These are phyloP conservation scores for Rafetus swinhoei DNA, from an alignment of 2,113 vertebrate species.

Conservation along the genomic window DNA sequence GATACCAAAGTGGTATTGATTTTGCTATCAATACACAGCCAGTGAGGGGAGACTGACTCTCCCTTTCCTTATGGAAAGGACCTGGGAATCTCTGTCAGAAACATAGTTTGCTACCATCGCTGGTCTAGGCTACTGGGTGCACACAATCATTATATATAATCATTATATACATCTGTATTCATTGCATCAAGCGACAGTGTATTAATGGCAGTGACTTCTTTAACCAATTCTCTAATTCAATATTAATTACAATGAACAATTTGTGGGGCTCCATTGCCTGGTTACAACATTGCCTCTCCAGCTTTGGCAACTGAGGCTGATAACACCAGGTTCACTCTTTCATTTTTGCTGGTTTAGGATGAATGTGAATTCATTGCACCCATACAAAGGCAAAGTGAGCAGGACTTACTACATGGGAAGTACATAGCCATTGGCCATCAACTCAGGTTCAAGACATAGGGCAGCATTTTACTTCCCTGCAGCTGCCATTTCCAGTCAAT, in stretches of 20 bases:
- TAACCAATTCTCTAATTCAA: conserved; percentile 60
- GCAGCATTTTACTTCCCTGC: conserved; percentile 24
- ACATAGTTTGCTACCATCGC: neutral
- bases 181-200: conserved; percentile 42
- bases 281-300: neutral
- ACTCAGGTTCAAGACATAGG: neutral
- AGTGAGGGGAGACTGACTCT: rapidly evolving
- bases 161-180: conserved; percentile 46
- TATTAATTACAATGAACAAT: conserved; percentile 24
- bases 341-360: conserved; percentile 1
- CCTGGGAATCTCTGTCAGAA: neutral
- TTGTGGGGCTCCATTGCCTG: conserved; percentile 16
- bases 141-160: conserved; percentile 26
- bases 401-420: conserved; percentile 39
- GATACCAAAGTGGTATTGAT: neutral
- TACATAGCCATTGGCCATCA: conserved; percentile 25
- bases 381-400: conserved; percentile 15
- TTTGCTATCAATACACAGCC: neutral
- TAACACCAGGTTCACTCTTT: neutral
- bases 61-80: conserved; percentile 25
- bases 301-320: neutral
- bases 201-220: conserved; percentile 62
- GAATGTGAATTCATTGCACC: conserved; percentile 8
- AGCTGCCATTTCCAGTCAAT: conserved; percentile 17
- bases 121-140: neutral